A percentile compares a stretch with the other conserved stretches of the same genome.
phyloP scores from a whole-genome alignment of 2,113 vertebrate species.

The Mohoua ochrocephala region DNA sequence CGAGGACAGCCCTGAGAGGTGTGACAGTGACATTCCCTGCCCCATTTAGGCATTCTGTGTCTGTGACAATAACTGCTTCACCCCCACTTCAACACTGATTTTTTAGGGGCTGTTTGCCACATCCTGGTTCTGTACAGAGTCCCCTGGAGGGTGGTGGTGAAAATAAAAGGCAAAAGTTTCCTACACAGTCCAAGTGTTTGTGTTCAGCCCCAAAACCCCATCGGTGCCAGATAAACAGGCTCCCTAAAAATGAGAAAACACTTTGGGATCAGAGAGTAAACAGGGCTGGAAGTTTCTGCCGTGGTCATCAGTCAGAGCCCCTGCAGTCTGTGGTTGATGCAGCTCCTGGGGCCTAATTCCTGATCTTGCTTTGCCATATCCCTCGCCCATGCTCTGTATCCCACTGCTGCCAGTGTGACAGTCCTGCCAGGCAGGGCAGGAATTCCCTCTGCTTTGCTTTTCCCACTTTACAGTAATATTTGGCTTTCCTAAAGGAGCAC shows the following conservation, averaged over 20 bases:
- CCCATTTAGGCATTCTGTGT: constrained; percentile 2
- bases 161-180: constrained; percentile 1
- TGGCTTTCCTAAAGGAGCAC: not conserved
- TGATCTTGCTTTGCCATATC: too few species aligned
- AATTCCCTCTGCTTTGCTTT: not conserved
- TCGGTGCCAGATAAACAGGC: not conserved
- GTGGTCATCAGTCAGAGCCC: not conserved
- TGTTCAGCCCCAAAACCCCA: not conserved
- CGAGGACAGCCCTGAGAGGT: constrained; percentile 1
- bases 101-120: not conserved
- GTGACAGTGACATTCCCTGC: constrained; percentile 8
- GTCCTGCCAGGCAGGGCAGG: too few species aligned
- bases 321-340: too few species aligned
- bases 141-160: not conserved
- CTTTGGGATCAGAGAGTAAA: not conserved
- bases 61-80: not conserved
- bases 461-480: not conserved
- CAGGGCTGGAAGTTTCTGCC: not conserved
- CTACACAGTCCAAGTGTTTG: not conserved
- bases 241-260: not conserved
- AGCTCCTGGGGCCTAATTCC: too few species aligned
- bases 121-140: not conserved
- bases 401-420: too few species aligned
- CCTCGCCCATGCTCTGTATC: too few species aligned
- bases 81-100: not conserved